Base-by-base conservation (phyloP, 2,888 invertebrate species). In the Ophion obscuratus region DNA sequence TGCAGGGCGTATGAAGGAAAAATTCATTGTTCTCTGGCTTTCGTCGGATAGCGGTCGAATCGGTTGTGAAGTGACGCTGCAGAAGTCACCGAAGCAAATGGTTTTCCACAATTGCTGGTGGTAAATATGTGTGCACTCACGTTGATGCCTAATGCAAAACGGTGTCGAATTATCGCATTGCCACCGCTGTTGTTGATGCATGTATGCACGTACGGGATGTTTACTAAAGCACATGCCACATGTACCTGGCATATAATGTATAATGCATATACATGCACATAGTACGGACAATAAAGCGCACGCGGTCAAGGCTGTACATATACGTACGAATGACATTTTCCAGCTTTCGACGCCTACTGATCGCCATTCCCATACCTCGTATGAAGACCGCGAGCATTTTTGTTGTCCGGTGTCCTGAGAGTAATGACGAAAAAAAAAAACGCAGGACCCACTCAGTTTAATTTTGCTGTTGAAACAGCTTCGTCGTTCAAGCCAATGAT, bases 111-210 rank as follows among this genome's bases (percentile, higher is more conserved):
- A 47, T 27, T 47, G 14, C 24, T 9, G 47, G 24, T 70, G 44
- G 6, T 47, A 11, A 14, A 24, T n/a, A 6, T 68, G 24, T 24
- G 47, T 44, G 14, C 44, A 36, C 47, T 40, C 53, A 67, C 77
- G 24, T 62, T 61, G 73, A 81, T 67, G 17, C 31, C 66, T 44
- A 71, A 61, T 61, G 71, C 31, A 36, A n/a, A 73, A 81, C 53
- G 67, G 73, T 47, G 77, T 73, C 67, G 64, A 77, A 84, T 81
- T 77, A 81, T 77, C 62, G 53, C 40, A 24, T 7, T 40, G 36
- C 75, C 20, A 20, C 76, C 59, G 66, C 36, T 59, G 66, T 40
- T 67, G 62, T 36, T 68, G 61, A 44, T 73, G 67, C 73, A 64
- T 83, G 64, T 47, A 44, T 31, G 61, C 47, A 14, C 17, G 31